Base-by-base conservation (phyloP, 2,113 vertebrate genomes). In the Oxyura jamaicensis region DNA sequence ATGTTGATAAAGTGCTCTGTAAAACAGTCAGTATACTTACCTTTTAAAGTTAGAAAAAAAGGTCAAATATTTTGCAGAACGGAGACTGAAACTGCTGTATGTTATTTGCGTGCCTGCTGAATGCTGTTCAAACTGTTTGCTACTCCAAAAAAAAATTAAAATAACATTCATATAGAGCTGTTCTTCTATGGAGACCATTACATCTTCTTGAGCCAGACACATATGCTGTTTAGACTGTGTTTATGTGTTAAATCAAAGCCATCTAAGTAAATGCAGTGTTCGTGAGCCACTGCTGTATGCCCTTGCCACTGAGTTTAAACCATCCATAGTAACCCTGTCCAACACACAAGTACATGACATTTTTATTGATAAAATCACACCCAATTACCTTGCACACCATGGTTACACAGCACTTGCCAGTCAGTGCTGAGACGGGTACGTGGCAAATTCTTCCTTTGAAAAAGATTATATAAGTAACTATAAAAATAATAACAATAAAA, bases 321-420 rank as follows among this genome's bases (percentile, higher is more conserved):
- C 2, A 0, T 52, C 77, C 11, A 2, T 8, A 23, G 59, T n/a
- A 67, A 44, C 7, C 35, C 0, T 1, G 29, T 33, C n/a, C 89
- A 53, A 11, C 46, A 50, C 21, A 55, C 29, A 80, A 52, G 17
- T 48, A 41, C 1, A 1, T 58, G 17, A 18, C 19, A 19, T 42
- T 86, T 86, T 67, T 56, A 25, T 41, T 23, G 3, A 42, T 41
- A 35, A 50, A 65, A 44, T 16, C 35, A 22, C 35, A 20, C 39
- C n/a, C 22, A 23, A 7, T 58, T 72, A 72, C 55, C 29, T 77
- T 44, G 33, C 31, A 35, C 23, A 29, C 17, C 0, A 0, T 28
- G 31, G 31, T 1, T 72, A 28, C 80, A 53, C 18, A 53, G 56
- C 31, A 44, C 36, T 71, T 60, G 19, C 16, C 31, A 53, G 48